Percentiles rank a stretch among this genome's conserved stretches.
phyloP scores from a whole-genome alignment of 2,797 vertebrate species.

The Sebastes iracundus region DNA sequence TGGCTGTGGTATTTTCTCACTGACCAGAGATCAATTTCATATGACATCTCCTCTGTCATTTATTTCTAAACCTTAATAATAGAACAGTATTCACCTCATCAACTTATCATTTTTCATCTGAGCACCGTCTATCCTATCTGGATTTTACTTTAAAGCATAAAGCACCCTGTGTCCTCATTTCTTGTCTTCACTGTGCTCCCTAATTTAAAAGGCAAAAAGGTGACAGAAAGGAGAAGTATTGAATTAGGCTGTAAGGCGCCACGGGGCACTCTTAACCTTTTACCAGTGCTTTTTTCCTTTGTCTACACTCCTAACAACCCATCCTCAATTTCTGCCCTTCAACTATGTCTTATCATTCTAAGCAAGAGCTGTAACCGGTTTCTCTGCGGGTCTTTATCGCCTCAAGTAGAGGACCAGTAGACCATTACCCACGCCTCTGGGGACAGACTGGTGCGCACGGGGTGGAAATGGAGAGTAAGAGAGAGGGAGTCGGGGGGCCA shows the following conservation, averaged over 20 bases:
- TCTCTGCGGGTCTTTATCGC: conserved; percentile 68
- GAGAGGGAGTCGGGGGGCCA: conserved; percentile 5
- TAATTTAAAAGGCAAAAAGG: conserved; percentile 56
- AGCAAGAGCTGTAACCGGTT: conserved; percentile 56
- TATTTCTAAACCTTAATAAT: conserved; percentile 50
- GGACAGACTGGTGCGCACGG: conserved; percentile 34
- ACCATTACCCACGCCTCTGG: conserved; percentile 67
- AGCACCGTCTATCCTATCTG: background rate
- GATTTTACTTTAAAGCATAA: conserved; percentile 10
- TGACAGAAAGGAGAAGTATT: conserved; percentile 49
- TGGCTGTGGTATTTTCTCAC: conserved; percentile 42
- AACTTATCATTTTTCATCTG: conserved; percentile 31
- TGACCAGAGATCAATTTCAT: conserved; percentile 57
- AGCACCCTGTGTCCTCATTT: conserved; percentile 14
- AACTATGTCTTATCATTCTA: conserved; percentile 52
- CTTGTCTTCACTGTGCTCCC: conserved; percentile 22
- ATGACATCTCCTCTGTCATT: conserved; percentile 44
- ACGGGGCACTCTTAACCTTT: conserved; percentile 50
- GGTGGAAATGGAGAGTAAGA: conserved; percentile 41
- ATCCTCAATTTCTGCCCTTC: conserved; percentile 47
- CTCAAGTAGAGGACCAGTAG: conserved; percentile 49
- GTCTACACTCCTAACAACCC: conserved; percentile 60
- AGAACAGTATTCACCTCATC: conserved; percentile 38
- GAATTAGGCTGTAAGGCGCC: conserved; percentile 37
- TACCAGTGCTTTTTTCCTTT: conserved; percentile 38